Conservation (phyloP, 2,888 invertebrate species). For the Chrysotoxum bicinctum region DNA sequence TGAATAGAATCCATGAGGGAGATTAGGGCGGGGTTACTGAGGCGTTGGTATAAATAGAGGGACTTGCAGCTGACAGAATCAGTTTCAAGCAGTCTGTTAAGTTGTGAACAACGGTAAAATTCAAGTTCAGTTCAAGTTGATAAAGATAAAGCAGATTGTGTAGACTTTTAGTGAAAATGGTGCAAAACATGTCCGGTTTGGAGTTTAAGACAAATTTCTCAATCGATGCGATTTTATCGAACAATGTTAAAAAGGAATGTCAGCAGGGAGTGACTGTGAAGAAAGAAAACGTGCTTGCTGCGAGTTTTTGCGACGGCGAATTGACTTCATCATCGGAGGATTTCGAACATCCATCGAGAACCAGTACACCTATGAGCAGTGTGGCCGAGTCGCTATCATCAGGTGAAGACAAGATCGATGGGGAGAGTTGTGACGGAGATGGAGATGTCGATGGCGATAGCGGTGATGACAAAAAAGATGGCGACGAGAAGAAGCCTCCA, state of each 20-base stretch:
- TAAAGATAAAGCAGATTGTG: slow-evolving; percentile 39
- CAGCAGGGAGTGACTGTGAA: slow-evolving; percentile 69
- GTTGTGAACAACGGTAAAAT: slow-evolving; percentile 59
- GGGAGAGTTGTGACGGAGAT: slow-evolving; percentile 71
- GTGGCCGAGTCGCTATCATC: slow-evolving; percentile 78
- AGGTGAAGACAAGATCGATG: slow-evolving; percentile 74
- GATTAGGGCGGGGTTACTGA: slow-evolving; percentile 76
- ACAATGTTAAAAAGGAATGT: slow-evolving; percentile 77
- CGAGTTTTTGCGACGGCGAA: slow-evolving; percentile 76
- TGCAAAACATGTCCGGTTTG: slow-evolving; percentile 79
- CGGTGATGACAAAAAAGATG: slow-evolving; percentile 73
- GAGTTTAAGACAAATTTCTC: slow-evolving; percentile 88
- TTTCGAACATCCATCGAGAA: slow-evolving; percentile 79
- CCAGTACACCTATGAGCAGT: slow-evolving; percentile 81
- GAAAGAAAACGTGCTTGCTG: slow-evolving; percentile 53
- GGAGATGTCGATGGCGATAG: slow-evolving; percentile 75
- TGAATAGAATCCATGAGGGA: slow-evolving; percentile 55
- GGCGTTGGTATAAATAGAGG: slow-evolving; percentile 77
- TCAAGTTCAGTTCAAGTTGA: slow-evolving; percentile 10
- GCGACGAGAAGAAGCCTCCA: slow-evolving; percentile 92
- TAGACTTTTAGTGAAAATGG: slow-evolving; percentile 76
- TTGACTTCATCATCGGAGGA: slow-evolving; percentile 77
- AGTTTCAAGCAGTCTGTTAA: slow-evolving; percentile 76
- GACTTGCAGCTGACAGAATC: slow-evolving; percentile 73
- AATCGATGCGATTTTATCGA: slow-evolving; percentile 90